Evolutionary conservation across 2,113 vertebrate genomes (phyloP), one percentile per base, ranked within the genome.

Genomic region (Jaculus jaculus): DNA sequence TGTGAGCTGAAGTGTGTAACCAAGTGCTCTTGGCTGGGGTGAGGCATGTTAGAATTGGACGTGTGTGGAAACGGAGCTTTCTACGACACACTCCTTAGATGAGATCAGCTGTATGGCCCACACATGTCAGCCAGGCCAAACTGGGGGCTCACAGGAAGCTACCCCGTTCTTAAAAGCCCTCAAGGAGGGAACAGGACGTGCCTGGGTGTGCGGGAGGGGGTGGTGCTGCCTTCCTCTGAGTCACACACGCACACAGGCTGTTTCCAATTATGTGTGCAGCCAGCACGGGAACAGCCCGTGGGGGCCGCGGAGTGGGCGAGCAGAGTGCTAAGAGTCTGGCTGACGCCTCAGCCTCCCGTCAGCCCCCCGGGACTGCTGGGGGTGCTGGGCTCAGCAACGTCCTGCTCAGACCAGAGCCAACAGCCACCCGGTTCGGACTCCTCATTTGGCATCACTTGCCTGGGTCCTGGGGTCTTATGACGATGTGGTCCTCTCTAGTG

Each of bases 131-230:
- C 68, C 78, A 71, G 93, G 47, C 20, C 0, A 18, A 39, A 42
- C 86, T 13, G 9, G 86, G 84, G 75, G 54, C 74, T 60, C 95
- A 79, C 69, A 85, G 96, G 95, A 96, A 95, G 84, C 42, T 28
- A 47, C 4, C 18, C 69, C 39, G n/a, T 18, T 8, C 23, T 39
- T 34, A n/a, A 28, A 26, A 77, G 47, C 68, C 34, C 28, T 15
- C 1, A 30, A 30, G 78, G 84, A 61, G 66, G 71, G 79, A 54
- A 80, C 66, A 42, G 69, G 90, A 65, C 10, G 47, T 51, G 92
- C 58, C 87, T 30, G 17, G 66, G 89, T 11, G 84, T 63, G 69
- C 0, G 63, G 72, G 65, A 20, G 80, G 80, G 85, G 81, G 91
- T 4, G 30, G 86, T 0, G 2, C 28, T 1, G 12, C 74, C 75